Evolutionary conservation across 1,140 invertebrate species (phyloP).

Genomic region (Euwallacea fornicatus): DNA sequence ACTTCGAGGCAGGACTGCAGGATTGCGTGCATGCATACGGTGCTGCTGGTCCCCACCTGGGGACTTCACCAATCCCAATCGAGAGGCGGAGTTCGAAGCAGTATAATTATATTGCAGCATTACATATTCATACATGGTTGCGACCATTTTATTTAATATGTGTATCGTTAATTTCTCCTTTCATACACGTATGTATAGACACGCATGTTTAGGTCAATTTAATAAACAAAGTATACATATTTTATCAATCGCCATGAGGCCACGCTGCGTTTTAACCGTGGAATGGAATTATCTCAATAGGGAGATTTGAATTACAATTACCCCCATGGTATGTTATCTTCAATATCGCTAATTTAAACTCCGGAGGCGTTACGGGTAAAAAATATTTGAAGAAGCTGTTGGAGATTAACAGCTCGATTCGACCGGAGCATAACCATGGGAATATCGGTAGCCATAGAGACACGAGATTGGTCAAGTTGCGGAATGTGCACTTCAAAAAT

Average conservation of each 20-base stretch:
- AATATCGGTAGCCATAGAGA: too few relatives aligned
- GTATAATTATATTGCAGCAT: constrained; percentile 43
- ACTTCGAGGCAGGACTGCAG: constrained; percentile 15
- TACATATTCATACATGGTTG: constrained; percentile 43
- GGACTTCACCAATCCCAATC: constrained; percentile 35
- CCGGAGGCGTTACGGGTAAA: too few relatives aligned
- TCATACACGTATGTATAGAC: constrained; percentile 24
- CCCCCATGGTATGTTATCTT: too few relatives aligned
- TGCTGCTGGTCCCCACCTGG: constrained; percentile 39
- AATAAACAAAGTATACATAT: neutral
- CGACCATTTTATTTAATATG: constrained; percentile 46
- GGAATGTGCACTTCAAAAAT: too few relatives aligned
- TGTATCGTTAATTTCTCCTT: constrained; percentile 38
- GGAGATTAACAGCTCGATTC: too few relatives aligned
- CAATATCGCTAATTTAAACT: too few relatives aligned
- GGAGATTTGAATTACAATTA: too few relatives aligned
- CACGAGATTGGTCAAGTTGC: too few relatives aligned
- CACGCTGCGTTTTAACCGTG: too few relatives aligned
- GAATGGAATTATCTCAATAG: too few relatives aligned
- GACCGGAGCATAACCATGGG: too few relatives aligned
- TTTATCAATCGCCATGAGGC: neutral
- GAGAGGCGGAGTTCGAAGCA: constrained; percentile 34
- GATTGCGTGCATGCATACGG: constrained; percentile 30
- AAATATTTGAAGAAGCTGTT: too few relatives aligned
- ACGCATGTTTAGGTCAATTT: neutral